Conservation (phyloP, 2,888 invertebrate species). For the Phytoseiulus persimilis region DNA sequence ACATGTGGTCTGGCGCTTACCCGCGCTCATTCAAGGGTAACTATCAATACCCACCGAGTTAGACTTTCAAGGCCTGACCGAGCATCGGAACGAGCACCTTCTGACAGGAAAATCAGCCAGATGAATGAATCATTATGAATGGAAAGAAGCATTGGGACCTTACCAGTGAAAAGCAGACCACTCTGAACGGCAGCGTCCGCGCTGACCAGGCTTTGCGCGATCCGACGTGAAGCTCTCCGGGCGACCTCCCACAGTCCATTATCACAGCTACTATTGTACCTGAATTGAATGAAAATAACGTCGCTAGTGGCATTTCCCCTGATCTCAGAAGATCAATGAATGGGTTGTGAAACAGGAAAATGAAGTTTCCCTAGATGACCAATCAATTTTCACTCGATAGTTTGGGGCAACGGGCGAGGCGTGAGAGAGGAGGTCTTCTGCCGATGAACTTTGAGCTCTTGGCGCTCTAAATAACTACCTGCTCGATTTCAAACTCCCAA, state of each 20-base stretch:
- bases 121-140: background rate
- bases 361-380: background rate
- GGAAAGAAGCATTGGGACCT: background rate
- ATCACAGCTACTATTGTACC: conserved; percentile 25
- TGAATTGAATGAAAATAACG: background rate
- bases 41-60: background rate
- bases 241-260: conserved; percentile 31
- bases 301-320: background rate
- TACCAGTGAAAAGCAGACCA: conserved; percentile 30
- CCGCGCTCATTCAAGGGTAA: background rate
- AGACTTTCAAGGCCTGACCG: background rate
- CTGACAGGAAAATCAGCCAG: background rate
- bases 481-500: too few relatives aligned
- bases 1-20: background rate
- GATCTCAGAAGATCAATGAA: background rate
- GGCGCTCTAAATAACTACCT: too few relatives aligned
- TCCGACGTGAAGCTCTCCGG: background rate
- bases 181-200: conserved; percentile 11
- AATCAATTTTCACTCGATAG: too few relatives aligned
- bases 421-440: too few relatives aligned
- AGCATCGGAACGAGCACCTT: background rate
- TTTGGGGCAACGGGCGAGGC: too few relatives aligned
- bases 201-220: conserved; percentile 14
- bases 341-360: background rate
- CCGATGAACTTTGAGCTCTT: too few relatives aligned